Base-by-base conservation (phyloP, 2,113 vertebrate genomes). In the Puntigrus tetrazona region DNA sequence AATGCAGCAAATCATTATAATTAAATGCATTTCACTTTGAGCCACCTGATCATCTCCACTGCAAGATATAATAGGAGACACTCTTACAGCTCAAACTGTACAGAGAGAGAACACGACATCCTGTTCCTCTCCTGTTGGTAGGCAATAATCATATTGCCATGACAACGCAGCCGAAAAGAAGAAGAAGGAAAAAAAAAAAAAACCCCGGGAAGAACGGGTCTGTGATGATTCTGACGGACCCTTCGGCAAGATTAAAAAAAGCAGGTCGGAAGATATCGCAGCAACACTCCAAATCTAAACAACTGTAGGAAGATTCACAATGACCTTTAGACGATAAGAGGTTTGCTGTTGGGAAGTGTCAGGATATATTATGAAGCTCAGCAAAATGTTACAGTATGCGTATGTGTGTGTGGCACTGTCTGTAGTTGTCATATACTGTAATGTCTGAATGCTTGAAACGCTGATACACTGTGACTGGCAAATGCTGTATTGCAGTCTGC, bases 281-380 rank as follows among this genome's bases (percentile, higher is more conserved):
- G 20, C 65, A 82, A 82, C 63, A 70, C 65, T 70, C 63, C 29
- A 14, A 69, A 82, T 82, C 80, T 82, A 82, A 82, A 82, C 80
- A 70, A 72, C 10, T 70, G 45, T 52, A 82, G 80, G 20, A 82
- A 82, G 80, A 82, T 70, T 70, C n/a, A n/a, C 41, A 36, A 8
- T 82, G 80, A 82, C 80, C 80, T 82, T 82, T 82, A 82, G 80
- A 81, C 3, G 63, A 82, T 82, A 82, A 82, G 65, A 55, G 80
- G 10, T 55, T 55, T 29, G 80, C 80, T 82, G 65, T 82, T 82
- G 65, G 80, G 80, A 52, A 82, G 80, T 82, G 80, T 82, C 80
- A 82, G 80, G 80, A 82, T 70, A 38, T 69, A 25, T 82, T 55
- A 82, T 72, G 45, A 55, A 25, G 61, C 61, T 72, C 80, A 13